Evolutionary conservation across 2,888 invertebrate genomes (phyloP), one percentile per base, ranked within the genome.

Genomic region (Epinotia nisella): DNA sequence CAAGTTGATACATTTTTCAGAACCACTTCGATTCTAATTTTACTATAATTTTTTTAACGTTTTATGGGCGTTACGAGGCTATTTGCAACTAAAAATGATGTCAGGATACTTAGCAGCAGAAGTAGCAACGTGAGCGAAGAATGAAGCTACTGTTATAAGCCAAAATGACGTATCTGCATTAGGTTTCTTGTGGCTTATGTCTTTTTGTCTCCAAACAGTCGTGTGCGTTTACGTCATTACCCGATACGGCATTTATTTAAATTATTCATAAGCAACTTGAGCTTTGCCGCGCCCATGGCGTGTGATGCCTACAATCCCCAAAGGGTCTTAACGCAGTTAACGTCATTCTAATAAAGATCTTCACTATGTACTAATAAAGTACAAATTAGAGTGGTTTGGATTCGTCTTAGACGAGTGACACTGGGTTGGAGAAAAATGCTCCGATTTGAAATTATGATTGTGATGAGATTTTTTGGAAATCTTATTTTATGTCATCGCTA

Each of bases 221-320:
- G 59, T 39, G 21, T 41, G 55, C 66, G 66, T 66, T 66, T 56
- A 66, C 51, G 62, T 39, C 61, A 61, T 19, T 24, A 49, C 51
- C 35, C 24, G 10, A 71, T 29, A 67, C 61, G 66, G 71, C 71
- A 19, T 61, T 55, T 62, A 58, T 72, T 21, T 72, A 51, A 68
- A 79, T 77, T 77, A 82, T 82, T 80, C 75, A 56, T 79, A 83
- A 85, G 80, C 80, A 82, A 81, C 77, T 79, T 79, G 86, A 85
- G 85, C 85, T 85, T 86, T 78, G 81, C 77, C 80, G 78, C 76
- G 75, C 69, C 69, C 68, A 69, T 73, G 83, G 82, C 81, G 78
- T 81, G 73, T 78, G 75, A 82, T 82, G 82, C 82, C 81, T 74
- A 70, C 70, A 70, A 77, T 78, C 75, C 79, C 79, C 79, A 76